Percentiles rank a stretch among this genome's conserved stretches.
Evolutionary conservation across 2,113 vertebrate genomes (phyloP).

Genomic region (Gymnobelideus leadbeateri): DNA sequence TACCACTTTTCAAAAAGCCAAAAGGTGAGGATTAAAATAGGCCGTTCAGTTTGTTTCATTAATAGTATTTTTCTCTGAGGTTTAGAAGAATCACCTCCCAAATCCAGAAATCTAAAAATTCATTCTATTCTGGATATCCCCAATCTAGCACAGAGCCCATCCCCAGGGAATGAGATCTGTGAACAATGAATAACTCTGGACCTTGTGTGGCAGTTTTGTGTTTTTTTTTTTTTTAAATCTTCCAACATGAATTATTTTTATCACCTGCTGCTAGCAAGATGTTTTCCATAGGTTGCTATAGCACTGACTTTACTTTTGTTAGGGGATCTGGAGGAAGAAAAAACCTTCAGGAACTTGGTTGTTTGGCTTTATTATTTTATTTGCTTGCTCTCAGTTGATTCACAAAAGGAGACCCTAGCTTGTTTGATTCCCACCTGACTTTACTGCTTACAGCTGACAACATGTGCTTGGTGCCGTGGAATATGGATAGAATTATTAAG

Average conservation of each 20-base stretch:
- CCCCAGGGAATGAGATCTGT: neutral
- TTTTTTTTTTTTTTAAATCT: neutral
- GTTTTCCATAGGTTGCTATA: slow-evolving; percentile 55
- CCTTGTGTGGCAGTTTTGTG: neutral
- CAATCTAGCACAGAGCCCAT: neutral
- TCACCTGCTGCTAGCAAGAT: slow-evolving; percentile 49
- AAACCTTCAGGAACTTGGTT: slow-evolving; percentile 42
- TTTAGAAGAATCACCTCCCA: neutral
- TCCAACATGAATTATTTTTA: neutral
- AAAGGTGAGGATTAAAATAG: neutral
- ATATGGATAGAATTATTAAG: neutral
- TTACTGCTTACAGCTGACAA: slow-evolving; percentile 24
- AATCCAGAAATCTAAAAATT: neutral
- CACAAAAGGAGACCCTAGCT: slow-evolving; percentile 20
- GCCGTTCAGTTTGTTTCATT: neutral
- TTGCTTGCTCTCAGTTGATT: slow-evolving; percentile 45
- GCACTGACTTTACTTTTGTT: slow-evolving; percentile 60
- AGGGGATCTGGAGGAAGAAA: slow-evolving; percentile 50
- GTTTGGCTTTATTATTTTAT: slow-evolving; percentile 55
- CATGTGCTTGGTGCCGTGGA: neutral
- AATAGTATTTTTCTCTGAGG: neutral
- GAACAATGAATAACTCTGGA: neutral
- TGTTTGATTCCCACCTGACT: neutral
- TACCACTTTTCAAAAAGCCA: slow-evolving; percentile 7
- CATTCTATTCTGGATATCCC: neutral